phyloP scores from a whole-genome alignment of 2,797 vertebrate genomes.

The Poliocrania exsul region DNA sequence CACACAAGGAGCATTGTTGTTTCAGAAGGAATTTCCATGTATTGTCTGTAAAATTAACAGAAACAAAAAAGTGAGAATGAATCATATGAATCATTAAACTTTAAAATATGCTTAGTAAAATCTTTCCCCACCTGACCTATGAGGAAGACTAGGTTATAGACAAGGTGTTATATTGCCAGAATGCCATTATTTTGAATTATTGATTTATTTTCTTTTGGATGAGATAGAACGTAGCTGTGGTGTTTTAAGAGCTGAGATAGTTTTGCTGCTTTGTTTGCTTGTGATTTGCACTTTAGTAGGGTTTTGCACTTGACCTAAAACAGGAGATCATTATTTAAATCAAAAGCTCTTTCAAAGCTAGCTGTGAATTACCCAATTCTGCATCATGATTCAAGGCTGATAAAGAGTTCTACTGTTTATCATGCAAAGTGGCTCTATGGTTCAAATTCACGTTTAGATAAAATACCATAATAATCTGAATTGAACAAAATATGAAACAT shows the following conservation, averaged over 20 bases:
- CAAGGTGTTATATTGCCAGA: not conserved
- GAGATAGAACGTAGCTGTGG: not conserved
- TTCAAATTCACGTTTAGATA: conserved; percentile 34
- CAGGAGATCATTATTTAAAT: not conserved
- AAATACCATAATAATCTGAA: not conserved
- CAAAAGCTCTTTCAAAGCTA: not conserved
- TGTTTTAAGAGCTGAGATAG: not conserved
- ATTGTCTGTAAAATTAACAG: conserved; percentile 13
- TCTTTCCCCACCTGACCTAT: not conserved
- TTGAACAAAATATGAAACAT: conserved; percentile 24
- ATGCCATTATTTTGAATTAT: not conserved
- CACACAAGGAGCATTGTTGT: not conserved
- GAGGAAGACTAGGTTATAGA: not conserved
- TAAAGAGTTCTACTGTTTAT: conserved; percentile 10
- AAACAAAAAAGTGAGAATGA: not conserved
- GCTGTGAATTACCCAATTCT: conserved; percentile 19
- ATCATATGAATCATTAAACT: not conserved
- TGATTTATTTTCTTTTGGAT: not conserved
- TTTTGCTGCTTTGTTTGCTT: conserved; percentile 6
- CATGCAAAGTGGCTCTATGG: conserved; percentile 1
- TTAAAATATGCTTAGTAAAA: not conserved
- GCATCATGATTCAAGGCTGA: conserved; percentile 17
- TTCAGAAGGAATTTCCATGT: not conserved
- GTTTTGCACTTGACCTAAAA: conserved; percentile 36
- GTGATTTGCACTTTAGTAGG: not conserved